These are phyloP conservation scores for Falco concolor DNA, from an alignment of 2,797 vertebrate species.

Conservation along the genomic window DNA sequence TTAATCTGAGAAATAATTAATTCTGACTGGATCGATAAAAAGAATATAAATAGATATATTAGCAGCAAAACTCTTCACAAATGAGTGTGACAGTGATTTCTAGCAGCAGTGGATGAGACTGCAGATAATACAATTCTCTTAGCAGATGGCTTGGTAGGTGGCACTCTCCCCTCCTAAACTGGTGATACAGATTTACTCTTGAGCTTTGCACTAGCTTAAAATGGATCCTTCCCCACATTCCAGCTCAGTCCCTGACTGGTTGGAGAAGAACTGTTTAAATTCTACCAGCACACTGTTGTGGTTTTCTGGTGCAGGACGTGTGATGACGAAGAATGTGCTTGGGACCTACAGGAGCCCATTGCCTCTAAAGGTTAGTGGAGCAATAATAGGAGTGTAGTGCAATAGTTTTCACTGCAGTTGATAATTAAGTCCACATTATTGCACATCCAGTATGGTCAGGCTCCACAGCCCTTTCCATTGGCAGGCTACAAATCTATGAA, in stretches of 20 bases:
- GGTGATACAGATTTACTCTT: slow-evolving; percentile 17
- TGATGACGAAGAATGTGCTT: not conserved
- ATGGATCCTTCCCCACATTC: not conserved
- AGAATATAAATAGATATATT: slow-evolving; percentile 24
- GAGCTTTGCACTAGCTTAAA: not conserved
- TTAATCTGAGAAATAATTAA: slow-evolving; percentile 35
- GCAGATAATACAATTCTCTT: slow-evolving; percentile 1
- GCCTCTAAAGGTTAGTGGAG: not conserved
- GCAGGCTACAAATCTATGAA: not conserved
- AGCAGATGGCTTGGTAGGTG: slow-evolving; percentile 58
- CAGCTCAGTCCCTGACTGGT: not conserved
- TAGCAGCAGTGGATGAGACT: slow-evolving; percentile 13
- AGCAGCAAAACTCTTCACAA: slow-evolving; percentile 1
- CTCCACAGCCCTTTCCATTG: not conserved
- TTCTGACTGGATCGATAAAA: not conserved
- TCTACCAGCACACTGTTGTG: not conserved
- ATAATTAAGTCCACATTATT: not conserved
- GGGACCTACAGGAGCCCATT: not conserved
- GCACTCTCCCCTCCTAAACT: not conserved
- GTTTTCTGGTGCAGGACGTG: not conserved
- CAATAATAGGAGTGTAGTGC: not conserved
- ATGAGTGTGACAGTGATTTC: slow-evolving; percentile 10
- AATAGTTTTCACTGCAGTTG: not conserved
- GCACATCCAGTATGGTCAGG: not conserved
- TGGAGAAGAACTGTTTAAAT: not conserved